Evolutionary conservation across 2,113 vertebrate genomes (phyloP), one percentile per base, ranked within the genome.

Genomic region (Melanocharis versteri): DNA sequence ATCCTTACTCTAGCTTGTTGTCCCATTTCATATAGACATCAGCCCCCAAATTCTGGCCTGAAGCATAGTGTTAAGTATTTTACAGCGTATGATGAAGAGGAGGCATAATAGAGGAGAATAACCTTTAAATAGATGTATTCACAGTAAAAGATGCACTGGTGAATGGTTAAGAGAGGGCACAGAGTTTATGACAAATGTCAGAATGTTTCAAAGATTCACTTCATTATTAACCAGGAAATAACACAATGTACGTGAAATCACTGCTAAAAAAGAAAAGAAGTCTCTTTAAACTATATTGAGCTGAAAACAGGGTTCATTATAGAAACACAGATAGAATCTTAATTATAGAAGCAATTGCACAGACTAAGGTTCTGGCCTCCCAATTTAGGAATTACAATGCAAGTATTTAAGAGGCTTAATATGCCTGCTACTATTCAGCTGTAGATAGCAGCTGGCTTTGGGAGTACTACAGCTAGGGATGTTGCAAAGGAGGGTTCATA

Each of bases 361-460:
- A 86, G 72, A 70, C 33, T 45, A 68, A 90, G 83, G 87, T 83
- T 95, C 93, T 87, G 81, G 83, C 69, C 44, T 72, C 77, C 73
- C 90, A 96, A 93, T 96, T 91, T 91, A 87, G 90, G 82, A 94
- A 95, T 86, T 90, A 93, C 93, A 97, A 97, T 94, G 75, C 68
- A 86, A 87, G 66, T 61, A 78, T 95, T 95, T 96, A 96, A 94
- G 89, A 93, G 87, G 84, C 76, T 94, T 97, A 96, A 97, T 92
- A 94, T 58, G 91, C 73, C 84, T 93, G 80, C 80, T 84, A 35
- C 77, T 79, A 53, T 90, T 97, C 89, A 90, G 87, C 93, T 91
- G 79, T 37, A 94, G 83, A 72, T 66, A 83, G 91, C 96, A 97
- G 97, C 96, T 97, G 97, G 83, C 89, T 80, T 80, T 92, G 54